Conservation (phyloP, 64 coral and sea anemone species). For the Catalaphyllia jardinei region DNA sequence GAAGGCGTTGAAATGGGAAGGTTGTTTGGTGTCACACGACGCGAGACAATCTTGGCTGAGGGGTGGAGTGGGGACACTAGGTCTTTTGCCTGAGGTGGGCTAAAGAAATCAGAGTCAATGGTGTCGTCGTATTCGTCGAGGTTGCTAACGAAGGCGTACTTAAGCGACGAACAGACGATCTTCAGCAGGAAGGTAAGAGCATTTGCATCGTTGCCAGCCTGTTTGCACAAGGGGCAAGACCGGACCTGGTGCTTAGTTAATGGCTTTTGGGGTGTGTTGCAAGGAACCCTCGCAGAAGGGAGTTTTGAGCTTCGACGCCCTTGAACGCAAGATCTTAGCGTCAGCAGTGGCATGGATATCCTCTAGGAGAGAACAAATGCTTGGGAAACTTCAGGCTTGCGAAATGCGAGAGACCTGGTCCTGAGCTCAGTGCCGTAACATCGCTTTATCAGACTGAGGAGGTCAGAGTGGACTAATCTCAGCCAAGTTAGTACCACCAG, state of each 20-base stretch:
- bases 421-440: not conserved
- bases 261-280: too few species aligned
- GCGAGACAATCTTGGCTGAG: not conserved
- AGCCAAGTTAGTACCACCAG: not conserved
- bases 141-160: not conserved
- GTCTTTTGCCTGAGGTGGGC: not conserved
- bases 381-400: not conserved
- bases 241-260: too few species aligned
- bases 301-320: not conserved
- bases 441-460: not conserved
- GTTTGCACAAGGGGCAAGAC: slow-evolving; percentile 16
- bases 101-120: not conserved
- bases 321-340: slow-evolving; percentile 1
- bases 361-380: slow-evolving; percentile 1
- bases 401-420: slow-evolving; percentile 4
- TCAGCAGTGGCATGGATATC: not conserved
- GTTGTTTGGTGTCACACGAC: not conserved
- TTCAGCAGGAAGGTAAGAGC: slow-evolving; percentile 22
- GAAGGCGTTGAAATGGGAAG: slow-evolving; percentile 25
- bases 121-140: slow-evolving; percentile 7
- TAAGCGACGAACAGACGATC: slow-evolving; percentile 5
- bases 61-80: not conserved
- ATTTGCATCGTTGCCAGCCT: slow-evolving; percentile 10
- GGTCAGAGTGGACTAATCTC: not conserved
- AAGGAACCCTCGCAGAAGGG: not conserved